Conservation (phyloP, 1,140 invertebrate genomes). For the Cydia pomonella region DNA sequence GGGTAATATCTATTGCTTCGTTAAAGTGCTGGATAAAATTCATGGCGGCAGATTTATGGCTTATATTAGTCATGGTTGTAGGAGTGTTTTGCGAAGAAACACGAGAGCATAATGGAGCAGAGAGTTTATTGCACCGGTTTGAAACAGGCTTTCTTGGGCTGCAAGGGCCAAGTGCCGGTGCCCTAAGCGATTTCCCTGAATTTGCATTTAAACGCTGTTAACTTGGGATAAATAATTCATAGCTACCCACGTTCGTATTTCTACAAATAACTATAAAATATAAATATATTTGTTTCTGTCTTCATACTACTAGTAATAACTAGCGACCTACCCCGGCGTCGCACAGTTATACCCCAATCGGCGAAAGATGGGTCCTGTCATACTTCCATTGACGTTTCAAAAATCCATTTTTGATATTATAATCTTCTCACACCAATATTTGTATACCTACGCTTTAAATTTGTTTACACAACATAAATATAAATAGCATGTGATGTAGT, state of each 20-base stretch:
- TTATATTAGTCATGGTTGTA: slow-evolving; percentile 11
- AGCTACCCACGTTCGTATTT: neutral
- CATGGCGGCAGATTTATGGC: neutral
- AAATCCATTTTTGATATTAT: no score
- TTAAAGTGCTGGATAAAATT: neutral
- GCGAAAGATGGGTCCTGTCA: no score
- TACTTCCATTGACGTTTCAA: no score
- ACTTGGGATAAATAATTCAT: neutral
- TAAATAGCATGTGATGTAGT: no score
- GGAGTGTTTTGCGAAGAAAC: slow-evolving; percentile 1
- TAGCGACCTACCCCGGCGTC: no score
- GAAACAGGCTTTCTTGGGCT: slow-evolving; percentile 19
- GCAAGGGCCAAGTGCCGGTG: slow-evolving; percentile 18
- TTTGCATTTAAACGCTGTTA: neutral
- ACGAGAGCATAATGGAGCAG: neutral
- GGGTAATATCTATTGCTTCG: neutral
- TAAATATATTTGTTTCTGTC: no score
- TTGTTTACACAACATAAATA: no score
- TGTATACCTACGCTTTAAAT: no score
- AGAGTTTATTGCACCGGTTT: slow-evolving; percentile 17
- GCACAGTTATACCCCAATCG: no score
- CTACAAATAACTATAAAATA: neutral
- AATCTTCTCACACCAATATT: no score
- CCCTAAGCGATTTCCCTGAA: slow-evolving; percentile 7
- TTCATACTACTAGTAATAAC: no score